phyloP scores from a whole-genome alignment of 1,140 invertebrate species.

The Pseudachorutes palmiensis region DNA sequence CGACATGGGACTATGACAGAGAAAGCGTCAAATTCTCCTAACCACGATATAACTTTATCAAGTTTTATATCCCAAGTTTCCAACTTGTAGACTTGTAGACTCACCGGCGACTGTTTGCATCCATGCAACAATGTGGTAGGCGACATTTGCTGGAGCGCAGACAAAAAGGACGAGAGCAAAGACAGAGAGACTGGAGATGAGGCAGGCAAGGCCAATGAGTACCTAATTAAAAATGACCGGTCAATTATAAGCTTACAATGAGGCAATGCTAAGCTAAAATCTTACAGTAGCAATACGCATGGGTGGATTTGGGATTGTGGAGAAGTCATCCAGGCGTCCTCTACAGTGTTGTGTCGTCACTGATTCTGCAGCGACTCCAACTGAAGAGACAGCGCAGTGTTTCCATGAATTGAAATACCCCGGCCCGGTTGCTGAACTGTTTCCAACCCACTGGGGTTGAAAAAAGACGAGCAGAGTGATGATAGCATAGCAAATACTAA shows the following conservation, averaged over 20 bases:
- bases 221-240: too few relatives aligned
- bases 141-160: constrained; percentile 85
- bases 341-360: constrained; percentile 52
- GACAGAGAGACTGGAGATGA: constrained; percentile 74
- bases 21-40: too few relatives aligned
- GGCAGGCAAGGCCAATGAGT: constrained; percentile 74
- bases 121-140: constrained; percentile 88
- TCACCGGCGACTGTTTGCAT: constrained; percentile 85
- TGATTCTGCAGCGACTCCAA: constrained; percentile 40
- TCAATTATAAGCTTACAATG: too few relatives aligned
- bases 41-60: too few relatives aligned
- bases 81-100: neutral
- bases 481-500: constrained; percentile 92
- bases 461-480: constrained; percentile 86
- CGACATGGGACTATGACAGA: too few relatives aligned
- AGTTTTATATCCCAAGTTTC: constrained; percentile 1
- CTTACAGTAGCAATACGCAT: constrained; percentile 75
- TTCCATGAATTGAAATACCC: constrained; percentile 41
- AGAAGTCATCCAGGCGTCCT: constrained; percentile 73
- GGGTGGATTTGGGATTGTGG: constrained; percentile 67
- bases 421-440: constrained; percentile 47
- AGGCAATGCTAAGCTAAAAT: too few relatives aligned
- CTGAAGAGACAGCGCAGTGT: constrained; percentile 28
- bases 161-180: constrained; percentile 85
- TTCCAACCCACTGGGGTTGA: constrained; percentile 74